Evolutionary conservation across 2,888 invertebrate species (phyloP).

Genomic region (Endotricha flammealis): DNA sequence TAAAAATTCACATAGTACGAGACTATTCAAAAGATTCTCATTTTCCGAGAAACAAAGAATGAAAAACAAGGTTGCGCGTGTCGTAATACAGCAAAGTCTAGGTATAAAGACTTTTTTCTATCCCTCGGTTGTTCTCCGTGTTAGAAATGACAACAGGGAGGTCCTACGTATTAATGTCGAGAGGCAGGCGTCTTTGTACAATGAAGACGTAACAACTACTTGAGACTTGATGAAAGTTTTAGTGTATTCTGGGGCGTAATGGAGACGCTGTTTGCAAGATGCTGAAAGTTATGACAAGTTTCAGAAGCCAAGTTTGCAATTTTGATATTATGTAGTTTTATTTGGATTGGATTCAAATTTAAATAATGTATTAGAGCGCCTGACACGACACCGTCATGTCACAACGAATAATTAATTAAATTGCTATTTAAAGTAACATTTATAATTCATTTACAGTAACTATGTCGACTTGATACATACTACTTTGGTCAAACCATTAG

Average conservation of each 20-base stretch:
- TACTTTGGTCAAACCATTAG: too few species aligned
- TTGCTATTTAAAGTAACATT: too few species aligned
- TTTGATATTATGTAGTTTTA: neutral
- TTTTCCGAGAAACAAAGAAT: constrained; percentile 17
- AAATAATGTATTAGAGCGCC: neutral
- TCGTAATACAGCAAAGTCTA: constrained; percentile 25
- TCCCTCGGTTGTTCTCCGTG: constrained; percentile 22
- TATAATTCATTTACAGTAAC: too few species aligned
- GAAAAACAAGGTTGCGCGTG: constrained; percentile 33
- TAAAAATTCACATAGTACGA: neutral
- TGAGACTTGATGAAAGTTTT: constrained; percentile 49
- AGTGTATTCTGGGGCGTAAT: constrained; percentile 24
- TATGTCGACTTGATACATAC: too few species aligned
- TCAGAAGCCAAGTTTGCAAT: constrained; percentile 2
- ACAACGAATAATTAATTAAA: too few species aligned
- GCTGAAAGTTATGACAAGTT: constrained; percentile 10
- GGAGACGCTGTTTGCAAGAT: constrained; percentile 9
- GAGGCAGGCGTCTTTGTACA: constrained; percentile 43
- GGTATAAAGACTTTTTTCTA: constrained; percentile 39
- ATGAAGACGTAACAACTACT: constrained; percentile 46
- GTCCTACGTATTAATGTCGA: constrained; percentile 51
- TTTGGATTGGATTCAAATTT: neutral
- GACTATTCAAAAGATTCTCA: constrained; percentile 12
- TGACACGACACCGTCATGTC: too few species aligned
- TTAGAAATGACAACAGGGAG: constrained; percentile 47